phyloP scores from a whole-genome alignment of 2,888 invertebrate species.

The Chymomyza fuscimana region DNA sequence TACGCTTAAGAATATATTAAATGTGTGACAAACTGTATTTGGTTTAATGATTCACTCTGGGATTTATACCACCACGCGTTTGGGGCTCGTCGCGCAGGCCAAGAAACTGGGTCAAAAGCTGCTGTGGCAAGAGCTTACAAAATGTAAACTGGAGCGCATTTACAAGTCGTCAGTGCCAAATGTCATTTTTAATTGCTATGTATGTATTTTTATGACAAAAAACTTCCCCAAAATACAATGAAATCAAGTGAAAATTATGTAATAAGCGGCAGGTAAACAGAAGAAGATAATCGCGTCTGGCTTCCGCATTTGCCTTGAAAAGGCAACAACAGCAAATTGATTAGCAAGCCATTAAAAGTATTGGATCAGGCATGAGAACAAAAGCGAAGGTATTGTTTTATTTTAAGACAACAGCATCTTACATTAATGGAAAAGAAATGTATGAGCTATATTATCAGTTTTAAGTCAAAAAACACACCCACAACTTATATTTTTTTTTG shows the following conservation, averaged over 20 bases:
- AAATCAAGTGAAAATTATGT: conserved; percentile 56
- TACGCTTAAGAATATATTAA: conserved; percentile 41
- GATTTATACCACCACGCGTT: neutral
- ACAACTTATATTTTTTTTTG: neutral
- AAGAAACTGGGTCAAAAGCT: conserved; percentile 60
- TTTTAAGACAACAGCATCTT: conserved; percentile 35
- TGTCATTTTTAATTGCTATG: conserved; percentile 47
- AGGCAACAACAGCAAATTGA: conserved; percentile 40
- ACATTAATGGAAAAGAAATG: neutral
- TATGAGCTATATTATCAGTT: conserved; percentile 50
- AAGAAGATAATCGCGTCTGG: conserved; percentile 9
- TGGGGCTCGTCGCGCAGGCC: conserved; percentile 17
- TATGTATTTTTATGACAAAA: conserved; percentile 52
- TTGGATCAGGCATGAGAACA: conserved; percentile 65
- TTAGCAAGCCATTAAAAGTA: conserved; percentile 40
- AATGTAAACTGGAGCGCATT: conserved; percentile 65
- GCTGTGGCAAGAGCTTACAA: conserved; percentile 26
- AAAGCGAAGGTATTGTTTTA: conserved; percentile 51
- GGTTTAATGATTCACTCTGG: conserved; percentile 29
- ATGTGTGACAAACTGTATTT: conserved; percentile 49
- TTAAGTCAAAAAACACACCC: conserved; percentile 12
- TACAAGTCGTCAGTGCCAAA: conserved; percentile 62
- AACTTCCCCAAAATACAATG: conserved; percentile 56
- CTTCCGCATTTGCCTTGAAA: conserved; percentile 50
- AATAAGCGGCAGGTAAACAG: conserved; percentile 50